These are phyloP conservation scores for Conus canariensis DNA, from an alignment of 2,888 invertebrate genomes.

Conservation along the genomic window DNA sequence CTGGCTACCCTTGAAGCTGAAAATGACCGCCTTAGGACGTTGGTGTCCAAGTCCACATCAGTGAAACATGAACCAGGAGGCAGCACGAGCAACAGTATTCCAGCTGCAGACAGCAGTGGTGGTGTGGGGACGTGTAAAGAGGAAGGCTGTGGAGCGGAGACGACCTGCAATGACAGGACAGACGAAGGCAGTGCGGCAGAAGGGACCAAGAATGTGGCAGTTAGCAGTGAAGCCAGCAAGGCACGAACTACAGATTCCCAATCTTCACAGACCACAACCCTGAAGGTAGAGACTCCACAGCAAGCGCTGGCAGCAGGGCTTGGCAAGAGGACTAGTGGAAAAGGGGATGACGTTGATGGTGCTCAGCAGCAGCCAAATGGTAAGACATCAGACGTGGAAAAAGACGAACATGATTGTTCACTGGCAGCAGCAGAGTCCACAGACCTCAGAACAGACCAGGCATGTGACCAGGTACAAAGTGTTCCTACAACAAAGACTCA, in stretches of 20 bases:
- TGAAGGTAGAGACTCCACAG: background rate
- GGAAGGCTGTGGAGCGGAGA: constrained; percentile 35
- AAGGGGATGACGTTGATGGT: constrained; percentile 22
- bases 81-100: constrained; percentile 33
- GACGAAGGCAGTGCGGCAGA: background rate
- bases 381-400: constrained; percentile 27
- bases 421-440: constrained; percentile 36
- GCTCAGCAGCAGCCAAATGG: constrained; percentile 29
- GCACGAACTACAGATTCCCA: constrained; percentile 29
- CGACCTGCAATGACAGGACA: constrained; percentile 18
- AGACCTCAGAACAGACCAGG: constrained; percentile 40
- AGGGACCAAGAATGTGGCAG: constrained; percentile 1
- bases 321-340: constrained; percentile 33
- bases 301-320: constrained; percentile 9
- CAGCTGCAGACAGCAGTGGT: constrained; percentile 31
- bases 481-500: constrained; percentile 18
- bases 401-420: constrained; percentile 28
- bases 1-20: constrained; percentile 84
- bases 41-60: constrained; percentile 1
- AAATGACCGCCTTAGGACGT: constrained; percentile 63
- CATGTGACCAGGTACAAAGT: constrained; percentile 34
- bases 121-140: constrained; percentile 23
- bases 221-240: constrained; percentile 25
- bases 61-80: constrained; percentile 38
- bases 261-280: background rate